These are phyloP conservation scores for Podarcis lilfordi DNA, from an alignment of 2,797 vertebrate species.

Conservation along the genomic window DNA sequence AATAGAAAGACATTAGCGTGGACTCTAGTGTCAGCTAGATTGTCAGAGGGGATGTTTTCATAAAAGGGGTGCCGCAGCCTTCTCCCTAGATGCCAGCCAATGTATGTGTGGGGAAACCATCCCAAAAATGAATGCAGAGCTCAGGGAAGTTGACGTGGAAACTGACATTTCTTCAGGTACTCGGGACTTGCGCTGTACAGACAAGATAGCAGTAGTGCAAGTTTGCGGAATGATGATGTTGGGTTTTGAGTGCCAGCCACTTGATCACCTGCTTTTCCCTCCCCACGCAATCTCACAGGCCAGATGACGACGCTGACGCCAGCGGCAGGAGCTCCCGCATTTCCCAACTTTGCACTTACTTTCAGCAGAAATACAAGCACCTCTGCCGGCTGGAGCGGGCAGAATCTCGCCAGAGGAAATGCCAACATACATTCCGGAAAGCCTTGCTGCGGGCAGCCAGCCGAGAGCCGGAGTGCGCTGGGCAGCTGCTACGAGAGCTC, in stretches of 20 bases:
- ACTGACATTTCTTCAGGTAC: not conserved
- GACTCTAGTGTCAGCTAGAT: not conserved
- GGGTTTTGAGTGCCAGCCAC: not conserved
- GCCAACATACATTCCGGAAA: conserved; percentile 92
- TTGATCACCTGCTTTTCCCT: not conserved
- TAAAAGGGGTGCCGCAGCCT: not conserved
- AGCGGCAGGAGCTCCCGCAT: conserved; percentile 90
- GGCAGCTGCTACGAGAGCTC: conserved; percentile 89
- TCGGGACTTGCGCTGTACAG: not conserved
- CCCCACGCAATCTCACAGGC: conserved; percentile 74
- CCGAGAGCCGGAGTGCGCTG: conserved; percentile 89
- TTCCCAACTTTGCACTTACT: conserved; percentile 95
- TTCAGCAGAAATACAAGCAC: conserved; percentile 98
- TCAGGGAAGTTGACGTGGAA: not conserved
- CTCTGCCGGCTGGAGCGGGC: conserved; percentile 97
- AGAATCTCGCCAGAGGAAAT: conserved; percentile 92
- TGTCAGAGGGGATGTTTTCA: not conserved
- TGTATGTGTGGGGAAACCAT: not conserved
- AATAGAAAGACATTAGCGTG: not conserved
- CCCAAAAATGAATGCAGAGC: not conserved
- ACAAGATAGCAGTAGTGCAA: not conserved
- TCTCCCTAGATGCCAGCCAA: not conserved
- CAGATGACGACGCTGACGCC: conserved; percentile 82
- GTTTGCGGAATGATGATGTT: not conserved
- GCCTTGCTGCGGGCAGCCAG: conserved; percentile 94